Percentiles rank a stretch among this genome's conserved stretches.
phyloP scores from a whole-genome alignment of 2,113 vertebrate species.

The Cephalophus harveyi region DNA sequence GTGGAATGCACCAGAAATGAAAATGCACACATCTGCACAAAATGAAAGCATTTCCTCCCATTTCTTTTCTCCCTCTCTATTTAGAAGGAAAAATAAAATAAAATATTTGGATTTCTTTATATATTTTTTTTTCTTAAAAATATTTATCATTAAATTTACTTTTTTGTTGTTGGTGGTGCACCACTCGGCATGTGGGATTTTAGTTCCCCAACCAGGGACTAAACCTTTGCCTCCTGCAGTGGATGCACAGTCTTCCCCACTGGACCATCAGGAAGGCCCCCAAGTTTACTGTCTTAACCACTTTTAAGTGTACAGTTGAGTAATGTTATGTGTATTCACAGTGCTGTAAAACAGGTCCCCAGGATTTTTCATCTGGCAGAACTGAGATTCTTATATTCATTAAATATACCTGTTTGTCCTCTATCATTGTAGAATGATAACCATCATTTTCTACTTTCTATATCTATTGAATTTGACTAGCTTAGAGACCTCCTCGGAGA shows the following conservation, averaged over 20 bases:
- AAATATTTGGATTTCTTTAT: background rate
- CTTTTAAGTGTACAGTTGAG: background rate
- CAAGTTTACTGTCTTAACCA: background rate
- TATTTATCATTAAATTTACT: background rate
- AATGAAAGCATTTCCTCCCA: background rate
- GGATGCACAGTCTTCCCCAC: background rate
- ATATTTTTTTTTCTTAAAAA: background rate
- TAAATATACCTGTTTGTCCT: background rate
- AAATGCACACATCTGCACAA: background rate
- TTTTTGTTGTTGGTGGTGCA: background rate
- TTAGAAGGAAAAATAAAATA: background rate
- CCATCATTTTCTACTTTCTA: background rate
- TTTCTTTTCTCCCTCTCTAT: background rate
- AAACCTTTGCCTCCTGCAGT: background rate
- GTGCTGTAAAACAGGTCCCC: background rate
- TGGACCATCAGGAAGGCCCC: background rate
- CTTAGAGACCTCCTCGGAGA: too few relatives aligned
- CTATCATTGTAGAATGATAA: background rate
- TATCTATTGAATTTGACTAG: background rate
- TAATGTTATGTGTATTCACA: background rate
- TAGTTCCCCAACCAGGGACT: background rate
- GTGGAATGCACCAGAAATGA: background rate
- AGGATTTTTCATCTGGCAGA: background rate
- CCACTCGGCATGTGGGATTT: background rate
- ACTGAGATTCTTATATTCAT: background rate